Conservation (phyloP, 1,140 invertebrate genomes). For the Trialeurodes vaporariorum region DNA sequence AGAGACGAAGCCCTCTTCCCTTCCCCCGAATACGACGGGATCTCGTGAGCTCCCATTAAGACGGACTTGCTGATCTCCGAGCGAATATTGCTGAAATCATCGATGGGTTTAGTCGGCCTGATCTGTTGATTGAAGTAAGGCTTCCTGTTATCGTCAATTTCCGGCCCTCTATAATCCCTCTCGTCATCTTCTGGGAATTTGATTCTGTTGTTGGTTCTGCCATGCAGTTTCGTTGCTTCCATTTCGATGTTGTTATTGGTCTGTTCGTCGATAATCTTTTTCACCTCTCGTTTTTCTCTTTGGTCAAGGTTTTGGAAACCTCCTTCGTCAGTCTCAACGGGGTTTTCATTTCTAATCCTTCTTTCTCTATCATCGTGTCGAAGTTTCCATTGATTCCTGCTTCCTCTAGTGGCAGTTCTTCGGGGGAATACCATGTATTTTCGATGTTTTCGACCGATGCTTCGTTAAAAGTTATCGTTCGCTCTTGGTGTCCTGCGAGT, state of each 20-base stretch:
- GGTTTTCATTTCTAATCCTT: not conserved
- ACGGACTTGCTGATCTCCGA: not conserved
- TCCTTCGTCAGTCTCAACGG: not conserved
- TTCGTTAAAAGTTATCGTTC: not conserved
- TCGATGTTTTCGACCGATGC: not conserved
- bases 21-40: constrained; percentile 15
- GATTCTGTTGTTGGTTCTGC: not conserved
- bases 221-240: not conserved
- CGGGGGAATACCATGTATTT: not conserved
- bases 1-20: constrained; percentile 19
- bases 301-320: not conserved
- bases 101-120: not conserved
- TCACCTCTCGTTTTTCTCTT: not conserved
- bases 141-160: not conserved
- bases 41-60: not conserved
- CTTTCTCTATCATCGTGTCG: not conserved
- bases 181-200: not conserved
- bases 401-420: not conserved
- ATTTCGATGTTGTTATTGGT: not conserved
- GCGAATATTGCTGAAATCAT: not conserved
- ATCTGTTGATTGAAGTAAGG: not conserved
- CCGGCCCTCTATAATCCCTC: not conserved
- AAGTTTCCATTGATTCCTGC: not conserved
- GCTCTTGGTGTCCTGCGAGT: not conserved
- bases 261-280: not conserved